phyloP scores from a whole-genome alignment of 2,888 invertebrate genomes.

The Lasioglossum vierecki region DNA sequence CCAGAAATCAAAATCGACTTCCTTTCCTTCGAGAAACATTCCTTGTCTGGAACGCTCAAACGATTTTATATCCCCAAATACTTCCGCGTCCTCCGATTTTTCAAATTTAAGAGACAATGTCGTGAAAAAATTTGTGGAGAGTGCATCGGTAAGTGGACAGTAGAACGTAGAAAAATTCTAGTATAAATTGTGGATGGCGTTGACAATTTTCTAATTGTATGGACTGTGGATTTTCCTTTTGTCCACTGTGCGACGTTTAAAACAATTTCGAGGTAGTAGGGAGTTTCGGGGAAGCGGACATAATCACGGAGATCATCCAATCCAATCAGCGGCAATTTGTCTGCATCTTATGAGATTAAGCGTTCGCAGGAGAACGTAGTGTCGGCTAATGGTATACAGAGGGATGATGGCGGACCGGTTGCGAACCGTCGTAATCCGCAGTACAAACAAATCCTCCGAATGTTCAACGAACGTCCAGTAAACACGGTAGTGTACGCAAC shows the following conservation, averaged over 20 bases:
- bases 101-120: neutral
- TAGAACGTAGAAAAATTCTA: neutral
- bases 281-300: conserved; percentile 19
- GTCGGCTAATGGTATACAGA: conserved; percentile 59
- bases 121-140: neutral
- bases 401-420: conserved; percentile 49
- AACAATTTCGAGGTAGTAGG: neutral
- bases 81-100: neutral
- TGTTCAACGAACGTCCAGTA: conserved; percentile 67
- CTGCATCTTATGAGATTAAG: conserved; percentile 61
- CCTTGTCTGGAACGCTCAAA: neutral
- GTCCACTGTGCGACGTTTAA: neutral
- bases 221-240: neutral
- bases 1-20: neutral
- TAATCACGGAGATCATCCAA: conserved; percentile 57
- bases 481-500: conserved; percentile 50
- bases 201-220: neutral
- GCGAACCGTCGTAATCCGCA: conserved; percentile 74
- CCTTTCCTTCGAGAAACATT: neutral
- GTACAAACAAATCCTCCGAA: conserved; percentile 75
- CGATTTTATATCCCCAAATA: neutral
- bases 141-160: neutral
- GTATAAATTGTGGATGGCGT: neutral
- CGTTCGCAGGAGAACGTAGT: conserved; percentile 47
- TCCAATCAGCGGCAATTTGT: conserved; percentile 66